Conservation (phyloP, 1,140 invertebrate species). For the Melanaphis sacchari region DNA sequence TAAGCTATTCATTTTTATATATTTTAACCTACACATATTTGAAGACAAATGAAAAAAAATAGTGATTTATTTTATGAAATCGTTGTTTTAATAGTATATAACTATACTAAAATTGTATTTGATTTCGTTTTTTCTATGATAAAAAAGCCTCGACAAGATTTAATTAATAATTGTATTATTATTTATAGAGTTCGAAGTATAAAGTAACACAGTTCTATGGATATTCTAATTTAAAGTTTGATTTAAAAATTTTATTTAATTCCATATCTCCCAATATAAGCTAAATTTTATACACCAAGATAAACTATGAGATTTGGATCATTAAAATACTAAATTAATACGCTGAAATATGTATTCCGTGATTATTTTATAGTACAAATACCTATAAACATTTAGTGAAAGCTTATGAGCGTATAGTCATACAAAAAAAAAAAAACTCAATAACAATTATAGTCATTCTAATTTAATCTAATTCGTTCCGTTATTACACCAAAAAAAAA, state of each 20-base stretch:
- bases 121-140: neutral
- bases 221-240: neutral
- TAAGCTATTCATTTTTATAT: neutral
- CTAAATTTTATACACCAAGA: neutral
- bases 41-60: neutral
- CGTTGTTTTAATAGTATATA: neutral
- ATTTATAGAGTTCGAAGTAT: neutral
- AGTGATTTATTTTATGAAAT: neutral
- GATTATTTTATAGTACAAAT: neutral
- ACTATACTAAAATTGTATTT: neutral
- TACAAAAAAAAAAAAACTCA: neutral
- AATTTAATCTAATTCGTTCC: neutral
- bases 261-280: neutral
- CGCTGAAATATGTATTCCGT: neutral
- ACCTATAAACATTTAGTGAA: neutral
- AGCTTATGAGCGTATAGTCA: neutral
- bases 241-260: neutral
- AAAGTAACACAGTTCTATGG: fast-evolving
- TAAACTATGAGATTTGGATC: neutral
- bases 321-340: neutral
- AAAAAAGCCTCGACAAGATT: neutral
- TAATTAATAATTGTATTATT: neutral
- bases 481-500: neutral
- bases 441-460: neutral
- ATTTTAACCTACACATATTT: neutral